phyloP scores from a whole-genome alignment of 2,113 vertebrate species.

The Osmerus eperlanus region DNA sequence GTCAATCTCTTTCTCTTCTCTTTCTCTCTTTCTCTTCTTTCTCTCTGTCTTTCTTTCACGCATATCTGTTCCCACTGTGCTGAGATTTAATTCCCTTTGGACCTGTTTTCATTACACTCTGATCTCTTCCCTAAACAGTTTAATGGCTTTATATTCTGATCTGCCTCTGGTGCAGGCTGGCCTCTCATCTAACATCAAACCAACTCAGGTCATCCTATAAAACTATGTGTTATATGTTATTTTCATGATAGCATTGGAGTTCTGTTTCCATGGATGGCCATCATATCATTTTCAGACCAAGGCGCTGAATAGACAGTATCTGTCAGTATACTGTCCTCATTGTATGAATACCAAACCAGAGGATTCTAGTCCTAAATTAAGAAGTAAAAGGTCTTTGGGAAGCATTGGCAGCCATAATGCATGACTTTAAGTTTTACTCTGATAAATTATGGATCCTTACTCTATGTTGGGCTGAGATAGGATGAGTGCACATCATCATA shows the following conservation, averaged over 20 bases:
- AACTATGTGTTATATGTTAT: no score
- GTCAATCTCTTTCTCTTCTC: slow-evolving; percentile 42
- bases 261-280: no score
- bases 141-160: slow-evolving; percentile 31
- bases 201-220: not conserved
- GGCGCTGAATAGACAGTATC: no score
- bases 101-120: slow-evolving; percentile 42
- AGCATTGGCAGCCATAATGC: slow-evolving; percentile 36
- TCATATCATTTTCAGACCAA: no score
- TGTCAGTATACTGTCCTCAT: not conserved
- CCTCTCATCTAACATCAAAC: slow-evolving; percentile 9
- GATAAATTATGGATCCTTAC: slow-evolving; percentile 55
- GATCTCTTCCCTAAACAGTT: slow-evolving; percentile 36
- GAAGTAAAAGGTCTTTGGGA: slow-evolving; percentile 16
- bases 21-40: slow-evolving; percentile 5
- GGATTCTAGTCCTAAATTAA: slow-evolving; percentile 9
- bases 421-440: slow-evolving; percentile 36
- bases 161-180: slow-evolving; percentile 8
- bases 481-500: slow-evolving; percentile 42
- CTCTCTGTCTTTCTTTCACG: slow-evolving; percentile 21
- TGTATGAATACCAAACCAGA: not conserved
- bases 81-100: slow-evolving; percentile 37
- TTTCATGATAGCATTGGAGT: no score
- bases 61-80: slow-evolving; percentile 27
- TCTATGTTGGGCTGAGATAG: slow-evolving; percentile 29